Evolutionary conservation across 2,888 invertebrate species (phyloP).

Genomic region (Lutraria lutraria): DNA sequence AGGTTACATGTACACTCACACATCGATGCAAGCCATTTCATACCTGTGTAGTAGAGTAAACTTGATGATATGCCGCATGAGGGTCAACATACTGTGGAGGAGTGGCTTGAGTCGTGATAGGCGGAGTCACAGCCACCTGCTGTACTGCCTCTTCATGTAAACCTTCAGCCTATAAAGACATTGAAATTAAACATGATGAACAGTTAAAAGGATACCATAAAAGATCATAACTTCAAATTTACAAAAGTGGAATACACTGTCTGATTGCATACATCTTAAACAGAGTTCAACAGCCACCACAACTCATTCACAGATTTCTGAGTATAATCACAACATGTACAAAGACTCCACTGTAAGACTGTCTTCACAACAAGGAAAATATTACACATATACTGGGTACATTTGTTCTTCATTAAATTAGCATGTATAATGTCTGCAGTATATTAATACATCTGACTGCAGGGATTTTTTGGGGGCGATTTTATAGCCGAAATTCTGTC

Average conservation of each 20-base stretch:
- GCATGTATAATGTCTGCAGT: no score
- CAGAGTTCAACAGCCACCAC: no score
- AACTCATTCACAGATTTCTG: no score
- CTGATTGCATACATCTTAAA: background rate
- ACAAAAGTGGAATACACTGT: background rate
- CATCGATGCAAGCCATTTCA: constrained; percentile 42
- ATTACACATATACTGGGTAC: no score
- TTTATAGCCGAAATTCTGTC: no score
- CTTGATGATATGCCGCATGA: constrained; percentile 54
- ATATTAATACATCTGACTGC: no score
- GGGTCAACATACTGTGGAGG: constrained; percentile 54
- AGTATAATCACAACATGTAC: no score
- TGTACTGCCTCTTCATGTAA: constrained; percentile 50
- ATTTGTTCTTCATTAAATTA: no score
- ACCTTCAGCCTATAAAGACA: constrained; percentile 4
- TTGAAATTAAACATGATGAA: background rate
- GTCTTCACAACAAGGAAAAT: no score
- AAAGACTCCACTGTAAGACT: no score
- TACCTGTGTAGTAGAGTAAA: constrained; percentile 60
- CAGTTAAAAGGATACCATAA: background rate
- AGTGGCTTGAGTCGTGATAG: constrained; percentile 46
- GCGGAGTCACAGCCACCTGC: constrained; percentile 44
- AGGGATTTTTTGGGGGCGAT: no score
- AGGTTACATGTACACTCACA: constrained; percentile 29
- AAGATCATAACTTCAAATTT: background rate